Percentiles rank a stretch among this genome's conserved stretches.
Evolutionary conservation across 2,888 invertebrate species (phyloP).

Genomic region (Hetaerina titia): DNA sequence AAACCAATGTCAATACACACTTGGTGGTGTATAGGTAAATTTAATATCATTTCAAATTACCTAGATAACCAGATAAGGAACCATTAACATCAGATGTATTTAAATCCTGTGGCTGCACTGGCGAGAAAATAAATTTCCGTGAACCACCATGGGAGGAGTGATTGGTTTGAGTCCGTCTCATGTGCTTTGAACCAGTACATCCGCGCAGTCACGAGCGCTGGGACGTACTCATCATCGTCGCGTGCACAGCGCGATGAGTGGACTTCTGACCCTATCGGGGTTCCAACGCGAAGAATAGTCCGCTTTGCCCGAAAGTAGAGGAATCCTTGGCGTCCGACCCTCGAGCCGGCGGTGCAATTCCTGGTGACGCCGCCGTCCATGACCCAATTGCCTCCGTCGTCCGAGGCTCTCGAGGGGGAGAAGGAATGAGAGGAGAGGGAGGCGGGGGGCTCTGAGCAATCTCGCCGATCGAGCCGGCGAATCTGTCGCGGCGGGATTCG

Average conservation of each 20-base stretch:
- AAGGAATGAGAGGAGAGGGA: not conserved
- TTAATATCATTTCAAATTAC: no score
- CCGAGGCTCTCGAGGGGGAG: not conserved
- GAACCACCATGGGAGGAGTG: no score
- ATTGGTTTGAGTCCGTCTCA: no score
- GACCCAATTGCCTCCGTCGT: not conserved
- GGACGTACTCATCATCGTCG: not conserved
- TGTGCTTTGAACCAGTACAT: not conserved
- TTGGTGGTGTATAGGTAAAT: no score
- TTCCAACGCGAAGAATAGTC: not conserved
- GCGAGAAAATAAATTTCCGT: no score
- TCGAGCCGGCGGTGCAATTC: not conserved
- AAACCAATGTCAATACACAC: no score
- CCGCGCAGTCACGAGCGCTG: not conserved
- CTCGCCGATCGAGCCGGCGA: not conserved
- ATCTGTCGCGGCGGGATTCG: not conserved
- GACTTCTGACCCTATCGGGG: no score
- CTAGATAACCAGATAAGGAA: no score
- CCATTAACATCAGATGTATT: no score
- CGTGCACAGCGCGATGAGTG: no score
- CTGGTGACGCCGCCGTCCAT: not conserved
- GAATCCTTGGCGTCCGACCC: not conserved
- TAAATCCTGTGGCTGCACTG: no score
- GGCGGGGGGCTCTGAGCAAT: not conserved
- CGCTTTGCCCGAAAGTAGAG: not conserved